These are phyloP conservation scores for Erynnis tages DNA, from an alignment of 2,888 invertebrate genomes.

Conservation along the genomic window DNA sequence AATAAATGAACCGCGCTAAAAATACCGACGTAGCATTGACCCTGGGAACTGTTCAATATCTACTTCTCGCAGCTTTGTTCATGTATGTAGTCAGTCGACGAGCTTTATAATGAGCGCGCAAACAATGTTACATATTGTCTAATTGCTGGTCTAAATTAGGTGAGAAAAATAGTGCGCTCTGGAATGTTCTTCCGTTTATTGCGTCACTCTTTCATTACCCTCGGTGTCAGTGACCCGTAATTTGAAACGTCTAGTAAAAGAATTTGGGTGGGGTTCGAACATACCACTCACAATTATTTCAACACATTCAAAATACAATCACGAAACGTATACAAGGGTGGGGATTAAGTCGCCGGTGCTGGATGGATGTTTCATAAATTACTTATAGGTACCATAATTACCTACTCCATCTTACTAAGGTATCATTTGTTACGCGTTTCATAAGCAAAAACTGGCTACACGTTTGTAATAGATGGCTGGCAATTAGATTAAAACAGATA, in stretches of 20 bases:
- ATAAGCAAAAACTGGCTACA: slow-evolving; percentile 3
- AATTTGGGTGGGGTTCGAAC: slow-evolving; percentile 32
- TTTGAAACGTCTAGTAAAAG: slow-evolving; percentile 33
- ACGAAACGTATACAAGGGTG: slow-evolving; percentile 14
- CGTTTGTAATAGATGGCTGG: slow-evolving; percentile 10
- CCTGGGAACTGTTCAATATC: slow-evolving; percentile 44
- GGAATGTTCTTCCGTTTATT: slow-evolving; percentile 53
- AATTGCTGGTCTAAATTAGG: slow-evolving; percentile 62
- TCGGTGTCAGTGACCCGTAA: slow-evolving; percentile 48
- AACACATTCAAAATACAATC: slow-evolving; percentile 23
- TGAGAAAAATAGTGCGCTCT: slow-evolving; percentile 54
- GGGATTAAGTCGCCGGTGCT: neutral
- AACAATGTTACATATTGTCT: slow-evolving; percentile 56
- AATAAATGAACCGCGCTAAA: slow-evolving; percentile 40
- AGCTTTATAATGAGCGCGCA: slow-evolving; percentile 34
- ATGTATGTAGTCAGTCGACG: neutral
- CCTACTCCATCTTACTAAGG: neutral
- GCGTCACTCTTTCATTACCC: slow-evolving; percentile 45
- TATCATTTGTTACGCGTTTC: slow-evolving; percentile 1
- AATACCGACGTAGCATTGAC: slow-evolving; percentile 54
- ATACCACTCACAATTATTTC: slow-evolving; percentile 29
- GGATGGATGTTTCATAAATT: slow-evolving; percentile 10
- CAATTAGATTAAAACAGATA: slow-evolving; percentile 16
- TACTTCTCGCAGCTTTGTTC: slow-evolving; percentile 33
- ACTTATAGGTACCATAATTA: slow-evolving; percentile 10